Evolutionary conservation across 1,140 invertebrate genomes (phyloP).

Genomic region (Atta cephalotes): DNA sequence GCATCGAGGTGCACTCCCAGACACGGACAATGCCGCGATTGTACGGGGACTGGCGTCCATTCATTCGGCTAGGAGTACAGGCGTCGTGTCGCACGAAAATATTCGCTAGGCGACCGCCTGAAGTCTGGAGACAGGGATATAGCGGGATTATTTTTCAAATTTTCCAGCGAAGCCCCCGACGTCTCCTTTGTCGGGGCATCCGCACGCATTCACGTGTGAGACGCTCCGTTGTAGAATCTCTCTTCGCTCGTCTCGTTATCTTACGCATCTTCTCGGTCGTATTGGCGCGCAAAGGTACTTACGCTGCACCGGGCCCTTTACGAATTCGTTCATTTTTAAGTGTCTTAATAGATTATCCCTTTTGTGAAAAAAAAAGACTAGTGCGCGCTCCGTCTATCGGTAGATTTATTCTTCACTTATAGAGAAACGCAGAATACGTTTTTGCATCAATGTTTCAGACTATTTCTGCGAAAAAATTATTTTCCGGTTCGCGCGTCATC

Average conservation of each 20-base stretch:
- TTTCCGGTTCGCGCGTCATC: not conserved
- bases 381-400: not conserved
- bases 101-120: constrained; percentile 41
- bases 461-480: not conserved
- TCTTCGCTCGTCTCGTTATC: constrained; percentile 33
- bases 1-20: constrained; percentile 68
- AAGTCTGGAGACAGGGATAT: not conserved
- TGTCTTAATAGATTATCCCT: constrained; percentile 49
- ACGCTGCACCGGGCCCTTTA: constrained; percentile 43
- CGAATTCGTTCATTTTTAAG: constrained; percentile 3
- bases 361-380: not conserved
- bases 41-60: constrained; percentile 70
- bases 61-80: constrained; percentile 72
- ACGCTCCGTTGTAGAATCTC: constrained; percentile 63
- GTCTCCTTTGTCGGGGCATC: constrained; percentile 69
- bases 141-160: constrained; percentile 70
- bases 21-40: constrained; percentile 52
- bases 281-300: constrained; percentile 38
- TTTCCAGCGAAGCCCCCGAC: constrained; percentile 45
- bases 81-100: constrained; percentile 50
- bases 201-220: constrained; percentile 65
- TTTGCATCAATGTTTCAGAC: not conserved
- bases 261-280: constrained; percentile 62
- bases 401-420: not conserved
- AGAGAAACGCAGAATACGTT: not conserved